Evolutionary conservation across 2,888 invertebrate genomes (phyloP), one percentile per base, ranked within the genome.

Genomic region (Sipunculus nudus): DNA sequence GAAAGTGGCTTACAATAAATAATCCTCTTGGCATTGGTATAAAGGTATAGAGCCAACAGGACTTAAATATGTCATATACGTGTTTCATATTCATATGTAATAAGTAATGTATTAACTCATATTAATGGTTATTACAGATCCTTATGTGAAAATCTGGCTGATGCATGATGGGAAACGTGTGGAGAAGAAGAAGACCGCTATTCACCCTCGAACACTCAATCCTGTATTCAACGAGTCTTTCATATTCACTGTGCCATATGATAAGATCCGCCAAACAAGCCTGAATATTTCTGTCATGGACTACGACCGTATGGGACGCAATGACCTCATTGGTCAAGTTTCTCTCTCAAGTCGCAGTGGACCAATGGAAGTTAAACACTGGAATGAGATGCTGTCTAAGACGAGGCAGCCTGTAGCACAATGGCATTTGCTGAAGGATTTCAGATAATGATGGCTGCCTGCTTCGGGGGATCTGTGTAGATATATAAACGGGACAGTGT

Each of bases 331-430:
- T 79, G 95, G 96, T 91, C 83, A 87, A 86, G 68, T 80, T 21
- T 63, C 78, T 56, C 73, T 79, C 67, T 78, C 81, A 49, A 74
- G 75, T 68, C 86, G 88, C n/a, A 95, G 94, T 54, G 96, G 96
- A 1, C 95, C 96, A 21, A 91, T 93, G 57, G 96, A 96, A 85
- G 94, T 94, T 38, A 95, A 96, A 82, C 96, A 96, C 84, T 96
- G 96, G 96, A 95, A 95, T 79, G 96, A 96, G 82, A 96, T 96
- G 96, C 94, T 96, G 74, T 93, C 94, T 65, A 96, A 96, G 86
- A 96, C 96, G 25, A 88, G 95, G 72, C 96, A 96, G 86, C 94
- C 93, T 75, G 93, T 96, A 77, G 92, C 95, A 49, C 95, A 96
- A 84, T 96, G 96, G 96, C 96, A 96, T 86, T 91, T 96, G 84